Conservation (phyloP, 1,140 invertebrate species). For the Atta colombica region DNA sequence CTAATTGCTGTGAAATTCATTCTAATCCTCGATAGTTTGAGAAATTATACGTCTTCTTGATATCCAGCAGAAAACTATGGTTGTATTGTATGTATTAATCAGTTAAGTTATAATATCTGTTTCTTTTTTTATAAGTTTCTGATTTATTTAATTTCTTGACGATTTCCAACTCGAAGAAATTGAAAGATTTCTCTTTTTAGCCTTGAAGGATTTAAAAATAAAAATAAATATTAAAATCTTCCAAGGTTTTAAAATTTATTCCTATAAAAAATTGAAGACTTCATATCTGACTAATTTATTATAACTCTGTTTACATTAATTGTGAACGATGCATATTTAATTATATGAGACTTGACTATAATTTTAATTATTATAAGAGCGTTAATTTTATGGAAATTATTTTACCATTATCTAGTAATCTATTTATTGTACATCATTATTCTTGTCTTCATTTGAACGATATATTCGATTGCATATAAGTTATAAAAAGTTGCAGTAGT, state of each 20-base stretch:
- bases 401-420: background rate
- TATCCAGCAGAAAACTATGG: background rate
- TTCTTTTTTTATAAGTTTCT: background rate
- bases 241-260: background rate
- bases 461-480: background rate
- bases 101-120: background rate
- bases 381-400: background rate
- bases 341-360: background rate
- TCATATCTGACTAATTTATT: background rate
- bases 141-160: conserved; percentile 2
- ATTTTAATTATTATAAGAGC: background rate
- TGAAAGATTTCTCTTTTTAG: background rate
- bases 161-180: background rate
- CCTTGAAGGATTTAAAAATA: background rate
- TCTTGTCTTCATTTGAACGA: background rate
- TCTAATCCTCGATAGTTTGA: conserved; percentile 44
- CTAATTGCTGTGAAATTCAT: conserved; percentile 50
- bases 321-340: background rate
- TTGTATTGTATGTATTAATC: background rate
- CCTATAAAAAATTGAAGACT: background rate
- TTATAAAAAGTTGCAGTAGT: background rate
- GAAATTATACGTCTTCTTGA: conserved; percentile 35
- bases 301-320: background rate
- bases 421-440: background rate
- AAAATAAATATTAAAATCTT: background rate